phyloP scores from a whole-genome alignment of 2,888 invertebrate species.

The Drosophila maculinotata region DNA sequence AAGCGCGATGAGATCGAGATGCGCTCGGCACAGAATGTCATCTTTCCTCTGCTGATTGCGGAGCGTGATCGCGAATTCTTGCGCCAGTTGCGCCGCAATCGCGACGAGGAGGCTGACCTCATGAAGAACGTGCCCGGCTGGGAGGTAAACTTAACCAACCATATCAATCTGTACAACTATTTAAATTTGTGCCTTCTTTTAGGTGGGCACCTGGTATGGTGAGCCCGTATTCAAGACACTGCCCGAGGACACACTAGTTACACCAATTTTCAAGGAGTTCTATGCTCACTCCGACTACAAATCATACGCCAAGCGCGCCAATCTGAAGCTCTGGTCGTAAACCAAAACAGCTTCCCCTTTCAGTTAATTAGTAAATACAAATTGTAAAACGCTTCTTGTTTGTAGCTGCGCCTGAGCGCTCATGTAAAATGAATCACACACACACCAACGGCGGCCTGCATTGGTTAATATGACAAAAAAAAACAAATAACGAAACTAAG shows the following conservation, averaged over 20 bases:
- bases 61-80: conserved; percentile 94
- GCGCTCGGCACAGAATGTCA: conserved; percentile 91
- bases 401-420: conserved; percentile 56
- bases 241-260: conserved; percentile 88
- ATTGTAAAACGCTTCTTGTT: conserved; percentile 61
- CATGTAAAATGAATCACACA: conserved; percentile 49
- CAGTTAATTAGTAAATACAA: conserved; percentile 54
- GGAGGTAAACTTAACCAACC: conserved; percentile 86
- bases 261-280: conserved; percentile 89
- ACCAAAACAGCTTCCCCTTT: not conserved
- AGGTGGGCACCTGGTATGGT: conserved; percentile 93
- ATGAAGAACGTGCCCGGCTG: conserved; percentile 97
- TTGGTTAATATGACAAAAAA: conserved; percentile 38
- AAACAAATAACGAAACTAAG: conserved; percentile 9
- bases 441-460: conserved; percentile 38
- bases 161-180: not conserved
- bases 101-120: conserved; percentile 93
- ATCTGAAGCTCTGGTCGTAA: conserved; percentile 87
- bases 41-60: conserved; percentile 91
- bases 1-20: conserved; percentile 89
- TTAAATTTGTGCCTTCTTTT: not conserved
- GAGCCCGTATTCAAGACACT: conserved; percentile 91
- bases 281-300: conserved; percentile 88
- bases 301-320: conserved; percentile 86
- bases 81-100: conserved; percentile 91